Conservation (phyloP, 2,113 vertebrate species). For the Catharus bicknelli region DNA sequence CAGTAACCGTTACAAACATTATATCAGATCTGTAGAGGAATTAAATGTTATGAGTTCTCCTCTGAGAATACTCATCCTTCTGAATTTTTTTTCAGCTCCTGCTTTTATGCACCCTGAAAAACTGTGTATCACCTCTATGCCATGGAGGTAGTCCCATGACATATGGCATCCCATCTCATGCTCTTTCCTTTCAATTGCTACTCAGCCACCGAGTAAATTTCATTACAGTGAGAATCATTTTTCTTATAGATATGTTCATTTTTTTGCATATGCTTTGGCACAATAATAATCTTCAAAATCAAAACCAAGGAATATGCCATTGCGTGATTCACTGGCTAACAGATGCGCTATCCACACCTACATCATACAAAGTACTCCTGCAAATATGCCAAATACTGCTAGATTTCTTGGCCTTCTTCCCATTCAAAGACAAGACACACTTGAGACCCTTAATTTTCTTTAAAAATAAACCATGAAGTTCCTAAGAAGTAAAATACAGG, state of each 20-base stretch:
- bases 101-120: neutral
- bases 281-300: neutral
- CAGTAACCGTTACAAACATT: neutral
- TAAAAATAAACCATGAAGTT: neutral
- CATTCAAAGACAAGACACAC: neutral
- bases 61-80: neutral
- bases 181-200: neutral
- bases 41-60: neutral
- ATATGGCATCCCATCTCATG: neutral
- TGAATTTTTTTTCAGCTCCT: neutral
- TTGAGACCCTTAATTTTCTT: neutral
- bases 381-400: neutral
- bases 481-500: neutral
- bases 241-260: neutral
- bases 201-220: neutral
- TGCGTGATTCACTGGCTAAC: conserved; percentile 34
- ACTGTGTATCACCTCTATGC: neutral
- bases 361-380: neutral
- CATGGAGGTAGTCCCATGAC: neutral
- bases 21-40: neutral
- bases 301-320: neutral
- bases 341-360: neutral
- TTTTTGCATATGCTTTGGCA: neutral
- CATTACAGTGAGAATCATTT: neutral
- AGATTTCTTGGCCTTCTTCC: neutral